Evolutionary conservation across 2,888 invertebrate genomes (phyloP), one percentile per base, ranked within the genome.

Genomic region (Pharmacophagus antenor): DNA sequence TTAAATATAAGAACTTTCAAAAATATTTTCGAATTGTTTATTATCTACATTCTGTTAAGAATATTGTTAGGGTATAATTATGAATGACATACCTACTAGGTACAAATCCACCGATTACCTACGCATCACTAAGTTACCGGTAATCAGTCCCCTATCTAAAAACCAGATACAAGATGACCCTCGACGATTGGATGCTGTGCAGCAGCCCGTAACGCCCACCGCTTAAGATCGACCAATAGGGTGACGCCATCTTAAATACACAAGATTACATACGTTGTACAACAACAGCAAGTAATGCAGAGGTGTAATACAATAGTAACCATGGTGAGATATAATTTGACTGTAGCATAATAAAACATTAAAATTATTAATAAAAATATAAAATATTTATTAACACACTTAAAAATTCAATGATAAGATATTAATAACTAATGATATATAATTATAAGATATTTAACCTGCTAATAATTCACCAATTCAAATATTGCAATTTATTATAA

Each of bases 101-200:
- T 61, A 56, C 61, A 31, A 7, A 4, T 8, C 5, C 18, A 41
- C 18, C 17, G 42, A n/a, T 42, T 49, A 56, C 48, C 42, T 57
- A 50, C 51, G 27, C 51, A 17, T 56, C 18, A 23, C 17, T 2
- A 17, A 41, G 10, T 37, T 23, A 7, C n/a, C 46, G 2, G 17
- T 41, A 49, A 48, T 67, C 65, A 58, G 62, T 67, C 66, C 65
- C 70, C 70, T 65, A 66, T 67, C 65, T 69, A 42, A 52, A 47
- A 52, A 58, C 58, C 49, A 62, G 64, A 65, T 64, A 65, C 64
- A 62, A 66, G 67, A 70, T 73, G 67, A 64, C 64, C 63, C 47
- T 58, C 69, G 65, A 69, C 65, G 74, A 84, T 80, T 83, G 84
- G 84, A 84, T 81, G 85, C 85, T 85, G 84, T 61, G 72, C 65